Evolutionary conservation across 2,113 vertebrate genomes (phyloP), one percentile per base, ranked within the genome.

Genomic region (Campylomormyrus numenius): DNA sequence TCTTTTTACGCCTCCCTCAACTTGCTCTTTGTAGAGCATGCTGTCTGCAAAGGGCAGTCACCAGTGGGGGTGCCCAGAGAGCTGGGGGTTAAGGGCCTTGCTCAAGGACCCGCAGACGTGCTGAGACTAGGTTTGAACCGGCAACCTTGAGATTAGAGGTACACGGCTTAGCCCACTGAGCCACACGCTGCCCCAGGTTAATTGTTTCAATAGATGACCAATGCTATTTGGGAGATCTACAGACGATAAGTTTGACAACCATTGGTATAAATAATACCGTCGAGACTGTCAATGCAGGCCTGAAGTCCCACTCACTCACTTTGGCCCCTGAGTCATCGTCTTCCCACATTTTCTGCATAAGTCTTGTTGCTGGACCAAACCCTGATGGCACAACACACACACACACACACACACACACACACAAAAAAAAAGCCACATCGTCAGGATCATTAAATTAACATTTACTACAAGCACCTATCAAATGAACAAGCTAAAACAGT

Each of bases 291-390:
- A 3, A n/a, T 66, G 58, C n/a, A 10, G 62, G n/a, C 62, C 62
- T 70, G 58, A 66, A 66, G 62, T 70, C n/a, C 74, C 15, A 0
- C 74, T 39, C 13, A 84, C 53, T 88, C 90, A 96, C 96, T 95
- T 93, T 89, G 92, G 92, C 46, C 95, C 94, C 85, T 94, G 92
- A 15, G 94, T 94, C 93, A 96, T 88, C 0, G 13, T 35, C 21
- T 94, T 93, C 35, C 95, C 96, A 91, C 95, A 96, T 89, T 91
- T 93, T 85, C 92, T 89, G 89, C 96, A 96, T 27, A 90, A 92
- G 0, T 92, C 93, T 89, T 92, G 92, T 0, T 94, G 93, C 80
- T 91, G 92, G n/a, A 95, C 83, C 4, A 87, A 84, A 45, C 58
- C 91, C 95, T 96, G 90, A 27, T 90, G 91, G 92, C 90, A 94